phyloP scores from a whole-genome alignment of 2,888 invertebrate species.

The Acrobasis repandana region DNA sequence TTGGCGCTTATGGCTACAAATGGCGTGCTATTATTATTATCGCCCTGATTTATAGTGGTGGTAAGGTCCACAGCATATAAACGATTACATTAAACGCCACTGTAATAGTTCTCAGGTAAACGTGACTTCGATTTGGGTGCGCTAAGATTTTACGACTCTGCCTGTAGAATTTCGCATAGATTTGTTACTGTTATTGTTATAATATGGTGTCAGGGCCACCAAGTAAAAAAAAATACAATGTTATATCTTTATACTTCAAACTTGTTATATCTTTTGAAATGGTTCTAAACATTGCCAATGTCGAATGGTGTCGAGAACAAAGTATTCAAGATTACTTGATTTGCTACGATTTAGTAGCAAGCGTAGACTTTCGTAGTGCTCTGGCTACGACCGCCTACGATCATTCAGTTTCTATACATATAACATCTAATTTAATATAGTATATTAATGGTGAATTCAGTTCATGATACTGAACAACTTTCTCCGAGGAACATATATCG shows the following conservation, averaged over 20 bases:
- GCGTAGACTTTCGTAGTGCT: background rate
- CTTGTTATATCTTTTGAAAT: background rate
- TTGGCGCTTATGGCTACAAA: conserved; percentile 66
- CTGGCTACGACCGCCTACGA: conserved; percentile 2
- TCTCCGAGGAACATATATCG: too few relatives aligned
- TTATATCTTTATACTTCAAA: background rate
- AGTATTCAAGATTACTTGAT: background rate
- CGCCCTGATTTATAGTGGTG: conserved; percentile 68
- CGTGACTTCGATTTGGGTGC: conserved; percentile 20
- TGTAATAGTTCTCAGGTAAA: conserved; percentile 20
- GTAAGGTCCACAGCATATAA: conserved; percentile 76
- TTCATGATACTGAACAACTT: too few relatives aligned
- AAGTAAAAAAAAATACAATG: background rate
- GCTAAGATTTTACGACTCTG: conserved; percentile 16
- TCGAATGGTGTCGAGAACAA: too few relatives aligned
- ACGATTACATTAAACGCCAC: conserved; percentile 55
- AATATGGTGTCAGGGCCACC: conserved; percentile 1
- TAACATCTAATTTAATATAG: too few relatives aligned
- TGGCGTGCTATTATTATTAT: conserved; percentile 73
- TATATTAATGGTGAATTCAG: too few relatives aligned
- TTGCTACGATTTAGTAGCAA: conserved; percentile 7
- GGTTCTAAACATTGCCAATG: too few relatives aligned
- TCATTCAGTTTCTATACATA: too few relatives aligned
- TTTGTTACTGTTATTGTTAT: background rate
- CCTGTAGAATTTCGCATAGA: background rate